phyloP scores from a whole-genome alignment of 2,113 vertebrate species.

The Laticauda colubrina region DNA sequence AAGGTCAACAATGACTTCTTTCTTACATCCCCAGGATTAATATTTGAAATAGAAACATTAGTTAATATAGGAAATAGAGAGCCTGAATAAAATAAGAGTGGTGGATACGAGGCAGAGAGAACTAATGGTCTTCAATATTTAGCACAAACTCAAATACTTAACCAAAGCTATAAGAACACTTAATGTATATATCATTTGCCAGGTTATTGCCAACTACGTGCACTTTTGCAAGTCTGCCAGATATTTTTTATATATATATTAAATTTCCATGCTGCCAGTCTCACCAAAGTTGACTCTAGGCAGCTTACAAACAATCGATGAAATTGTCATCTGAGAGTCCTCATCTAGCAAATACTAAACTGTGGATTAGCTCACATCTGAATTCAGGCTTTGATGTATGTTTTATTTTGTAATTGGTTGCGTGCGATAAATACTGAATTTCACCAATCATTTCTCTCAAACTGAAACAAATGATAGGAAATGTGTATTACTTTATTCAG shows the following conservation, averaged over 20 bases:
- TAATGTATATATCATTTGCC: neutral
- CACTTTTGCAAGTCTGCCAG: fast-evolving
- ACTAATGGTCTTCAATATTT: neutral
- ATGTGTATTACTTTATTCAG: fast-evolving
- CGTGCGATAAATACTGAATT: neutral
- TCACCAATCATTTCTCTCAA: fast-evolving
- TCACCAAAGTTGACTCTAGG: neutral
- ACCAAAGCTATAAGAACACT: slow-evolving; percentile 14
- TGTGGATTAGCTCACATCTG: too few relatives aligned
- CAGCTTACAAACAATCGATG: neutral
- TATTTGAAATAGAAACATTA: too few relatives aligned
- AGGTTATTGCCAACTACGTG: neutral
- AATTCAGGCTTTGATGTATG: too few relatives aligned
- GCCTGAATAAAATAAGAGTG: neutral
- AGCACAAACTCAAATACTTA: neutral
- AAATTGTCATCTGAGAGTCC: neutral
- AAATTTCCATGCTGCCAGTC: neutral
- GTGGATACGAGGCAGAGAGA: neutral
- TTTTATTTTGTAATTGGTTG: too few relatives aligned
- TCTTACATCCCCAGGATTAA: neutral
- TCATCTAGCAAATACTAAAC: too few relatives aligned
- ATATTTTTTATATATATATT: neutral
- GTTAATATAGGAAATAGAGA: neutral
- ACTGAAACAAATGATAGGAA: fast-evolving
- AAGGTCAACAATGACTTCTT: neutral